These are phyloP conservation scores for Heliconius sara DNA, from an alignment of 2,888 invertebrate species.

Conservation along the genomic window DNA sequence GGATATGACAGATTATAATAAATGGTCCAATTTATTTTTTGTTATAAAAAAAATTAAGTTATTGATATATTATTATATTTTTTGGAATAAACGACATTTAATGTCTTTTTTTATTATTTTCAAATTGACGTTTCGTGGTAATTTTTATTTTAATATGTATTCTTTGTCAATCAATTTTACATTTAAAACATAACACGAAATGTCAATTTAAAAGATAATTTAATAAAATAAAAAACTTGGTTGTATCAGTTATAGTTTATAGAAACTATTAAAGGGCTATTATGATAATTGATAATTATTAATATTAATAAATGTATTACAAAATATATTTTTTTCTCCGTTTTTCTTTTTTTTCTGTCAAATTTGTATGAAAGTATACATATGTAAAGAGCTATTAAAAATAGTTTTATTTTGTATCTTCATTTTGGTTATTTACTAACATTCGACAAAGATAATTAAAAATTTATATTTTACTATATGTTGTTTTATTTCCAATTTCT, in stretches of 20 bases:
- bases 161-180: neutral
- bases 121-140: neutral
- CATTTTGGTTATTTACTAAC: conserved; percentile 40
- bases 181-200: neutral
- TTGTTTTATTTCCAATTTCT: conserved; percentile 41
- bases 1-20: conserved; percentile 1
- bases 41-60: neutral
- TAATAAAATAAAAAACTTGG: neutral
- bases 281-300: no score
- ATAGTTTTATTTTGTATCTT: conserved; percentile 30
- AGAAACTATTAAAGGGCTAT: neutral
- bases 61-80: neutral
- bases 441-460: conserved; percentile 46
- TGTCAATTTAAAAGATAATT: conserved; percentile 5
- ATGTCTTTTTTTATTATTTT: conserved; percentile 8
- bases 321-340: neutral
- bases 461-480: conserved; percentile 52
- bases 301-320: neutral
- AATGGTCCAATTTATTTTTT: neutral
- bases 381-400: conserved; percentile 1
- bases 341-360: neutral
- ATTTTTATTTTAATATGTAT: neutral
- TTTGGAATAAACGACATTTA: neutral
- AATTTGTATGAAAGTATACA: neutral
- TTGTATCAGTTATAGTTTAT: conserved; percentile 10